Conservation (phyloP, 1,140 invertebrate genomes). For the Sarcophaga peregrina region DNA sequence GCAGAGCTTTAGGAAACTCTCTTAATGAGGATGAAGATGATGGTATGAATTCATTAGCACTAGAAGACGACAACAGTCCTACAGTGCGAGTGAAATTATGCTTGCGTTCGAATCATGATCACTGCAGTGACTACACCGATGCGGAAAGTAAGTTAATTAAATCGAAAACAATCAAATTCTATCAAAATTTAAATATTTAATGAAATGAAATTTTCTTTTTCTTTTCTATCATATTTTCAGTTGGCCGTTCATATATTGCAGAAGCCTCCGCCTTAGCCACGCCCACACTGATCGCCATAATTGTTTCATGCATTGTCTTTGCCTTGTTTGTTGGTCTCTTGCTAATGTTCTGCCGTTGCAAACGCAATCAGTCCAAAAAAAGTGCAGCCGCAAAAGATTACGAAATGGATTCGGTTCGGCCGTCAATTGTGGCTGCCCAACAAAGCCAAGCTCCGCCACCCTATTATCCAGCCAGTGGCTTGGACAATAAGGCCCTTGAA, state of each 20-base stretch:
- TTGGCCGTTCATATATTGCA: constrained; percentile 82
- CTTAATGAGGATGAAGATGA: constrained; percentile 58
- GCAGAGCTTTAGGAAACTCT: constrained; percentile 67
- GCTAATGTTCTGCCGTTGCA: constrained; percentile 87
- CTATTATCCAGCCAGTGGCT: constrained; percentile 83
- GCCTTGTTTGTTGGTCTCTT: constrained; percentile 81
- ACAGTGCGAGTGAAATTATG: constrained; percentile 82
- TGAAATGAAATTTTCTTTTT: neutral
- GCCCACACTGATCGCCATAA: constrained; percentile 82
- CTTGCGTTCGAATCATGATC: constrained; percentile 78
- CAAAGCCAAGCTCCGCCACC: constrained; percentile 86
- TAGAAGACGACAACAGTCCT: constrained; percentile 72
- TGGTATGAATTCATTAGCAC: constrained; percentile 67
- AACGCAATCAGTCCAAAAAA: constrained; percentile 83
- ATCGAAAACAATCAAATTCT: neutral
- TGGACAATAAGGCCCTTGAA: constrained; percentile 92
- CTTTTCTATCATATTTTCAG: constrained; percentile 65
- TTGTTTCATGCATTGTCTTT: constrained; percentile 84
- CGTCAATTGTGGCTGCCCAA: constrained; percentile 79
- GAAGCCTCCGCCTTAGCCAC: constrained; percentile 81
- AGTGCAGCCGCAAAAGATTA: constrained; percentile 84
- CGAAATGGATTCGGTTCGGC: constrained; percentile 85
- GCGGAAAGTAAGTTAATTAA: constrained; percentile 78
- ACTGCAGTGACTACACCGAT: constrained; percentile 84
- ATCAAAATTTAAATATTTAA: constrained; percentile 5